Percentiles rank a stretch among this genome's conserved stretches.
phyloP scores from a whole-genome alignment of 2,797 vertebrate genomes.

The Eurystomus glaucurus region DNA sequence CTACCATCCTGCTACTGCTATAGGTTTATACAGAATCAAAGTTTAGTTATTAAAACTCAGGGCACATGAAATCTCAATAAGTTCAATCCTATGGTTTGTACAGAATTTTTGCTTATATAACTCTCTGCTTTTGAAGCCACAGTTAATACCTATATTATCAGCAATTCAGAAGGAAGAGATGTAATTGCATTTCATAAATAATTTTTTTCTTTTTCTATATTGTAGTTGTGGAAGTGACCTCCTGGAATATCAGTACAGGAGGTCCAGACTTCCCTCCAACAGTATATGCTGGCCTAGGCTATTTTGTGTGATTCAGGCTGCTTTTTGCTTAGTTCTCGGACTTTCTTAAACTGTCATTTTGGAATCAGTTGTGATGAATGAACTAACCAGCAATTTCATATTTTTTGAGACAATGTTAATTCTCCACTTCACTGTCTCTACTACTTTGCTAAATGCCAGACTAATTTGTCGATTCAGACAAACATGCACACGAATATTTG shows the following conservation, averaged over 20 bases:
- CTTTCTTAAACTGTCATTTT: neutral
- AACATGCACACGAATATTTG: neutral
- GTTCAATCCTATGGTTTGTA: neutral
- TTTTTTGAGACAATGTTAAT: neutral
- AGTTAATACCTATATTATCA: neutral
- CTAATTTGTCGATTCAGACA: neutral
- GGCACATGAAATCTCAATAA: neutral
- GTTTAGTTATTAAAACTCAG: neutral
- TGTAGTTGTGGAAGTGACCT: neutral
- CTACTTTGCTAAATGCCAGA: neutral
- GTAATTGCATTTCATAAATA: neutral
- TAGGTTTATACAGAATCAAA: neutral
- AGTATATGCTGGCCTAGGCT: neutral
- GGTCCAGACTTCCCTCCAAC: neutral
- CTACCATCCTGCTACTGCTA: neutral
- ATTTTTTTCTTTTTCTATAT: neutral
- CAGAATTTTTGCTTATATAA: neutral
- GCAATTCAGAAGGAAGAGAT: neutral
- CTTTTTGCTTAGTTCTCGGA: neutral
- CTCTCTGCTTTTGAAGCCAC: neutral
- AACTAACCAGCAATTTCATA: neutral
- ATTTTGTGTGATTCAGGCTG: neutral
- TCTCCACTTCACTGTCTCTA: neutral
- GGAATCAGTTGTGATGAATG: neutral
- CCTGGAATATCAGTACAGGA: neutral